phyloP scores from a whole-genome alignment of 2,113 vertebrate species.

The Eublepharis macularius region DNA sequence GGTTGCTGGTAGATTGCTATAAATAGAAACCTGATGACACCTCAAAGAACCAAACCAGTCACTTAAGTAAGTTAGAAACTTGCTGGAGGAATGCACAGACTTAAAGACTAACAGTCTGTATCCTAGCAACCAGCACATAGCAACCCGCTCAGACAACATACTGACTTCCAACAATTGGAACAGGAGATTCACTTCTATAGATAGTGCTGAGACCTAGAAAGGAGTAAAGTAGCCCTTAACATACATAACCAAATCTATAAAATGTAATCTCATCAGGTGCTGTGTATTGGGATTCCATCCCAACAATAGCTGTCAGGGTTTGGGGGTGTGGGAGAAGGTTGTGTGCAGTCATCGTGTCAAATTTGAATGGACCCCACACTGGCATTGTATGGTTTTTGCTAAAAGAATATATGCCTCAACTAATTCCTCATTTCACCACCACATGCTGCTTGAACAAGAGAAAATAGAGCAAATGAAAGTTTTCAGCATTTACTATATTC shows the following conservation, averaged over 20 bases:
- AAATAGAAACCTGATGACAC: not conserved
- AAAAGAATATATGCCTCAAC: not conserved
- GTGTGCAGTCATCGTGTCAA: not conserved
- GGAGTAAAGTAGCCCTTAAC: not conserved
- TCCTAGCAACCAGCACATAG: constrained; percentile 59
- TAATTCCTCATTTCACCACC: not conserved
- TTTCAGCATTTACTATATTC: not conserved
- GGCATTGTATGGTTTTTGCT: not conserved
- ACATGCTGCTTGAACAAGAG: not conserved
- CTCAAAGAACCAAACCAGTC: not conserved
- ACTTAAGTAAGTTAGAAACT: constrained; percentile 17
- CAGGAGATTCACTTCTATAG: not conserved
- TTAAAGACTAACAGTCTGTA: constrained; percentile 37
- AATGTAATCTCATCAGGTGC: not conserved
- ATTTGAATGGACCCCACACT: not conserved
- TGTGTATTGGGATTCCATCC: not conserved
- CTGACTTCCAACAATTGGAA: not conserved
- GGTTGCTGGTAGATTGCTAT: not conserved
- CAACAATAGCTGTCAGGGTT: not conserved
- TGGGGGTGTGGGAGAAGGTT: not conserved
- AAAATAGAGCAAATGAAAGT: not conserved
- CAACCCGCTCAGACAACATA: constrained; percentile 46
- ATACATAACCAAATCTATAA: not conserved
- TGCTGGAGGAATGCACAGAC: constrained; percentile 9
- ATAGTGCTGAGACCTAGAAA: not conserved